A percentile compares a stretch with the other conserved stretches of the same genome.
Conservation (phyloP, 2,888 invertebrate species). For the Orchestes rusci region DNA sequence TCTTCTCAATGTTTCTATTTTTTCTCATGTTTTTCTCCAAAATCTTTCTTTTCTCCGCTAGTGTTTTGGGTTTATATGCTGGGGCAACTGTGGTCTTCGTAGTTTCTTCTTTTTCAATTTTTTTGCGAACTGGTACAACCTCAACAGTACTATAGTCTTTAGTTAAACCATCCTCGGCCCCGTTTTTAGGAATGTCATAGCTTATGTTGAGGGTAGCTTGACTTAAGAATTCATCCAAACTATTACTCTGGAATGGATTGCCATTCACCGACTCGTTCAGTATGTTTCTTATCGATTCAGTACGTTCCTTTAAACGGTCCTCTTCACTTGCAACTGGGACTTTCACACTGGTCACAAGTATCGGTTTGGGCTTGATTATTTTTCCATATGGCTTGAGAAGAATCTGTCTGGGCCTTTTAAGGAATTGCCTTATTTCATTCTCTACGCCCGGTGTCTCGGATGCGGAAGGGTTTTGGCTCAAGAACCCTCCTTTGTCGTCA, state of each 20-base stretch:
- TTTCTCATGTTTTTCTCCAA: conserved; percentile 34
- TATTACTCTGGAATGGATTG: conserved; percentile 45
- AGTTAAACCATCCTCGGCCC: conserved; percentile 35
- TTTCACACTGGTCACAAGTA: no score
- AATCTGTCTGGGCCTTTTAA: no score
- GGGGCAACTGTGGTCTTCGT: conserved; percentile 9
- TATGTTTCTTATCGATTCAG: no score
- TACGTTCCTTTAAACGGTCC: no score
- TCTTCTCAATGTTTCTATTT: conserved; percentile 18
- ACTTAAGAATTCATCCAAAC: conserved; percentile 47
- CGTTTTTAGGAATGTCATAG: conserved; percentile 40
- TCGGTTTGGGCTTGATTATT: no score
- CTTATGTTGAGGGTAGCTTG: conserved; percentile 44
- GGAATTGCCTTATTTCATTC: no score
- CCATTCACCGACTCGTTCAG: no score
- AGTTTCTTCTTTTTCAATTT: conserved; percentile 14
- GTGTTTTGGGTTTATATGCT: conserved; percentile 45
- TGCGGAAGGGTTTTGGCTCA: no score
- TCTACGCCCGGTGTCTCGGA: no score
- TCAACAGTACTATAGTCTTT: conserved; percentile 23
- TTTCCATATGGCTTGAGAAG: no score
- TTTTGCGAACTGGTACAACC: conserved; percentile 14
- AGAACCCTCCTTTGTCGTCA: no score
- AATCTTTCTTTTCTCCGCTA: conserved; percentile 48
- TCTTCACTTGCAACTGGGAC: no score